Percentiles rank a stretch among this genome's conserved stretches.
These are phyloP conservation scores for Aphidius ervi DNA, from an alignment of 1,140 invertebrate species.

Conservation along the genomic window DNA sequence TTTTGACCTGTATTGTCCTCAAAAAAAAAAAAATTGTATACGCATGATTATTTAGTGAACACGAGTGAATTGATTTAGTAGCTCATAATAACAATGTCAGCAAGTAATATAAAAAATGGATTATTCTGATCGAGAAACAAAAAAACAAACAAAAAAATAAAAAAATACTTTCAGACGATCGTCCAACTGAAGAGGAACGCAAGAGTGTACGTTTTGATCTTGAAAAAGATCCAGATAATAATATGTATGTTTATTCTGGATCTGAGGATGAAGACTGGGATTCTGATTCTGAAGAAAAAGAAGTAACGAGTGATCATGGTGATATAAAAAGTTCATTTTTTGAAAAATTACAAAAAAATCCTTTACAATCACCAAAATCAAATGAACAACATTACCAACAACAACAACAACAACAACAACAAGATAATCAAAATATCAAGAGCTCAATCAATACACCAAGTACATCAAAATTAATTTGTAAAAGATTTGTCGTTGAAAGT, in stretches of 20 bases:
- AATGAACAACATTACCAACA: background rate
- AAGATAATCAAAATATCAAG: background rate
- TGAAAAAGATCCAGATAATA: constrained; percentile 43
- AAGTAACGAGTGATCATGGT: constrained; percentile 9
- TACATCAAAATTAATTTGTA: constrained; percentile 33
- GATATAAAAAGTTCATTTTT: constrained; percentile 1
- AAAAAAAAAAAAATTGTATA: too few relatives aligned
- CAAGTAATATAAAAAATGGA: too few relatives aligned
- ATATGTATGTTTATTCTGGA: constrained; percentile 49
- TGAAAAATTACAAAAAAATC: background rate
- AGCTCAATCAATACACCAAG: background rate
- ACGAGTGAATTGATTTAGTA: too few relatives aligned
- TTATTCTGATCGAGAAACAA: too few relatives aligned
- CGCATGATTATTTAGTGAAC: too few relatives aligned
- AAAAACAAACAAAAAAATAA: too few relatives aligned
- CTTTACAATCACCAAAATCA: background rate
- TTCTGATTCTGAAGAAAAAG: constrained; percentile 45
- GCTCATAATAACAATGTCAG: background rate
- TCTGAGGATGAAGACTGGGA: constrained; percentile 56
- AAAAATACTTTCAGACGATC: constrained; percentile 38
- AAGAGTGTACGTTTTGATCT: constrained; percentile 68
- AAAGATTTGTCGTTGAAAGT: constrained; percentile 46
- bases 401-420: background rate
- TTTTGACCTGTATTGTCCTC: too few relatives aligned
- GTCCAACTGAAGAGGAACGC: constrained; percentile 62